phyloP scores from a whole-genome alignment of 2,888 invertebrate species.

The Drosophila mettleri region DNA sequence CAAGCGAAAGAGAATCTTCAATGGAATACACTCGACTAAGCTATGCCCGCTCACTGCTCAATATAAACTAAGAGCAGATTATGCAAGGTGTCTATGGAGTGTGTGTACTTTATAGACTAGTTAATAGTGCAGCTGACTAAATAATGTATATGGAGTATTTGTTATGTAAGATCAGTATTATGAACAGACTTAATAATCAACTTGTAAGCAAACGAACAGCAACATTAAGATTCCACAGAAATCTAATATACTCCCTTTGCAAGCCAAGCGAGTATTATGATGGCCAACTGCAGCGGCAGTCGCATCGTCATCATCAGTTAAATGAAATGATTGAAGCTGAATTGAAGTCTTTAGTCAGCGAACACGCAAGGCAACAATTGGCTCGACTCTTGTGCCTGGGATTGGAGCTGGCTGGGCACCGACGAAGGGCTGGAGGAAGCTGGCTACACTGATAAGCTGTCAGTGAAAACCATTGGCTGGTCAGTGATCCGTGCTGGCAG shows the following conservation, averaged over 20 bases:
- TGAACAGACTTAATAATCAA: neutral
- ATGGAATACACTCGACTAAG: neutral
- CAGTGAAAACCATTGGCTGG: slow-evolving; percentile 61
- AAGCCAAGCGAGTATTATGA: slow-evolving; percentile 42
- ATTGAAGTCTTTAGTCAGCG: slow-evolving; percentile 81
- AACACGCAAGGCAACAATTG: slow-evolving; percentile 78
- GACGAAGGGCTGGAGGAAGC: neutral
- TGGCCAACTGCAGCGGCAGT: slow-evolving; percentile 57
- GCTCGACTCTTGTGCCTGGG: slow-evolving; percentile 31
- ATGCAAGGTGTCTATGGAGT: neutral
- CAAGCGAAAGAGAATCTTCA: no score
- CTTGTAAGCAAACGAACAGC: neutral
- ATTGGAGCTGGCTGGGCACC: neutral
- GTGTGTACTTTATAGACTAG: neutral
- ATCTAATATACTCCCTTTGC: neutral
- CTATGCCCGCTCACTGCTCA: neutral
- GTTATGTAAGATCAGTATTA: neutral
- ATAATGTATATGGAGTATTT: no score
- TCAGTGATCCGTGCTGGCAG: slow-evolving; percentile 56
- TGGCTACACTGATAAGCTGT: slow-evolving; percentile 67
- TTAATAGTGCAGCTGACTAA: no score
- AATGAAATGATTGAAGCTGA: slow-evolving; percentile 80
- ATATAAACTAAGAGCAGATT: neutral
- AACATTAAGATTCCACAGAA: neutral
- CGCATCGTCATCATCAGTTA: slow-evolving; percentile 77